Evolutionary conservation across 2,797 vertebrate genomes (phyloP).

Genomic region (Aulostomus chinensis): DNA sequence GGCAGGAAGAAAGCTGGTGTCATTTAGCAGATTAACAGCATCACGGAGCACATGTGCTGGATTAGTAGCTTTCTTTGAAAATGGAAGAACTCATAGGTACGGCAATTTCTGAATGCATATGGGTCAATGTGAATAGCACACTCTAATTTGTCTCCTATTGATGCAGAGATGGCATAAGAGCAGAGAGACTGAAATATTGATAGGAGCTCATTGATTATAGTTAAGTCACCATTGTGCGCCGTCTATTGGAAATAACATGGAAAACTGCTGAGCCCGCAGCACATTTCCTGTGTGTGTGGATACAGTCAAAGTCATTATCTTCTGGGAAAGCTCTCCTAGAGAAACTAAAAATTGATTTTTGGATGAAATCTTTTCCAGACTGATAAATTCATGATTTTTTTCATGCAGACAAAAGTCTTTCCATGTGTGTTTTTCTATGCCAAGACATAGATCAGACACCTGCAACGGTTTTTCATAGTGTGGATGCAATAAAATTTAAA

Average conservation of each 20-base stretch:
- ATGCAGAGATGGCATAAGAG: constrained; percentile 25
- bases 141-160: constrained; percentile 41
- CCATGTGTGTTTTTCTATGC: constrained; percentile 36
- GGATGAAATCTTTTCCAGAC: constrained; percentile 47
- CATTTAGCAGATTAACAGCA: too few species aligned
- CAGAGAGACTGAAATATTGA: constrained; percentile 60
- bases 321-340: constrained; percentile 54
- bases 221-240: constrained; percentile 61
- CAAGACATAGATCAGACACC: constrained; percentile 42
- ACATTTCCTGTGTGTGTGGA: constrained; percentile 50
- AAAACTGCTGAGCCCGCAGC: constrained; percentile 69
- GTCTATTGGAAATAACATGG: constrained; percentile 57
- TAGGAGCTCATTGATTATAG: constrained; percentile 66
- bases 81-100: neutral
- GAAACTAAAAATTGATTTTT: constrained; percentile 69
- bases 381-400: constrained; percentile 62
- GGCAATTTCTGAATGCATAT: neutral
- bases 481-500: constrained; percentile 30
- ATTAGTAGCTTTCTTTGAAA: neutral
- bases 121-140: constrained; percentile 1
- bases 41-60: neutral
- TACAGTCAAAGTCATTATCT: constrained; percentile 65
- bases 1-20: constrained; percentile 1
- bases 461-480: constrained; percentile 44
- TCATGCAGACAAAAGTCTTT: constrained; percentile 53